Percentiles rank a stretch among this genome's conserved stretches.
These are phyloP conservation scores for Siniperca knerii DNA, from an alignment of 2,113 vertebrate species.

Conservation along the genomic window DNA sequence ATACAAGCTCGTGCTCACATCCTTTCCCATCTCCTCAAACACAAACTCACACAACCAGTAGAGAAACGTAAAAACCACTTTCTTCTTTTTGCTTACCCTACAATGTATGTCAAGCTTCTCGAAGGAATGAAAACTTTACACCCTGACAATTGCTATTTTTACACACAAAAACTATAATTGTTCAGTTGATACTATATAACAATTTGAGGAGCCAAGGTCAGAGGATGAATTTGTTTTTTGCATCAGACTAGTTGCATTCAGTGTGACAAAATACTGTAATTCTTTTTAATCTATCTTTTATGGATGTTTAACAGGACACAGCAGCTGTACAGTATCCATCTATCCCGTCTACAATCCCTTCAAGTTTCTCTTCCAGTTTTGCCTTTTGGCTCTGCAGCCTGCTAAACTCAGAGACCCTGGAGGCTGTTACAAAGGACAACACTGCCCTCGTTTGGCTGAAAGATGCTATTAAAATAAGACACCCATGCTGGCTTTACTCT, in stretches of 20 bases:
- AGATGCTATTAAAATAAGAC: slow-evolving; percentile 16
- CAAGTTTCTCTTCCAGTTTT: not conserved
- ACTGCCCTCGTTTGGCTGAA: slow-evolving; percentile 76
- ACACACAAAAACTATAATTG: not conserved
- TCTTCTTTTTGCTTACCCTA: not conserved
- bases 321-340: not conserved
- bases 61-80: slow-evolving; percentile 11
- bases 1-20: slow-evolving; percentile 78
- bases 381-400: not conserved
- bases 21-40: slow-evolving; percentile 74
- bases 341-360: slow-evolving; percentile 1
- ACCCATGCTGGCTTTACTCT: not conserved
- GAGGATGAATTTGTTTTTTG: slow-evolving; percentile 6
- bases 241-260: not conserved
- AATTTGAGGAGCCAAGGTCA: not conserved
- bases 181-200: not conserved
- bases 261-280: not conserved
- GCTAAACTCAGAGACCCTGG: not conserved
- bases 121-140: not conserved
- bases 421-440: slow-evolving; percentile 67
- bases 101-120: not conserved
- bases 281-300: not conserved
- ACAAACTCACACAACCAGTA: slow-evolving; percentile 49
- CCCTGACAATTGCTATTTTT: not conserved
- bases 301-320: not conserved